Evolutionary conservation across 2,888 invertebrate genomes (phyloP).

Genomic region (Sphinx pinastri): DNA sequence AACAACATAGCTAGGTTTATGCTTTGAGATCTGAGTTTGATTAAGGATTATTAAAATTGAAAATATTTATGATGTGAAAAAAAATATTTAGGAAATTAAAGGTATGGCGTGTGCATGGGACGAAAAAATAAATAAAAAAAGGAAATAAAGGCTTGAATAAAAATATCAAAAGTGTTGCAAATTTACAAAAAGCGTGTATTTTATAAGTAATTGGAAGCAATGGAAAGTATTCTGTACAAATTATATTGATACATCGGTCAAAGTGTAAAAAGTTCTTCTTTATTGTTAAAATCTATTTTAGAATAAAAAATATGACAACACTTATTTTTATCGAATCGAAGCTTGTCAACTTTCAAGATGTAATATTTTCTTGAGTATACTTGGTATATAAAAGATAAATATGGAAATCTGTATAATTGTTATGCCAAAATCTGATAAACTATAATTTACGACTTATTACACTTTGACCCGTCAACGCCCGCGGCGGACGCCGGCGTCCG

Average conservation of each 20-base stretch:
- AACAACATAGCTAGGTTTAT: no score
- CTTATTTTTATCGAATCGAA: no score
- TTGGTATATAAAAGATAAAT: no score
- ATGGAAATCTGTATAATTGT: no score
- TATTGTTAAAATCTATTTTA: no score
- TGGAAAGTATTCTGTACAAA: not conserved
- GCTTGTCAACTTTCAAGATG: no score
- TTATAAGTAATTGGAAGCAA: not conserved
- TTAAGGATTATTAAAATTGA: not conserved
- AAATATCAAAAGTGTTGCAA: not conserved
- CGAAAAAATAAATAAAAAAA: not conserved
- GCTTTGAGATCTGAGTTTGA: not conserved
- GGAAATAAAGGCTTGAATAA: not conserved
- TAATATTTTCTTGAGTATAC: no score
- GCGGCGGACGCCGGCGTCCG: no score
- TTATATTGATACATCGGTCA: not conserved
- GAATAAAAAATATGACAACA: no score
- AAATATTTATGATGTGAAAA: not conserved
- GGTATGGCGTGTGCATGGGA: not conserved
- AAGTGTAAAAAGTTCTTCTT: not conserved
- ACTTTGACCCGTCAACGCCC: no score
- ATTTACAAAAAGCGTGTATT: not conserved
- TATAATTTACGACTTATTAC: not conserved
- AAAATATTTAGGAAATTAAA: not conserved
- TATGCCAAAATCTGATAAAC: not conserved